These are phyloP conservation scores for Tenodera sinensis DNA, from an alignment of 2,888 invertebrate genomes.

Conservation along the genomic window DNA sequence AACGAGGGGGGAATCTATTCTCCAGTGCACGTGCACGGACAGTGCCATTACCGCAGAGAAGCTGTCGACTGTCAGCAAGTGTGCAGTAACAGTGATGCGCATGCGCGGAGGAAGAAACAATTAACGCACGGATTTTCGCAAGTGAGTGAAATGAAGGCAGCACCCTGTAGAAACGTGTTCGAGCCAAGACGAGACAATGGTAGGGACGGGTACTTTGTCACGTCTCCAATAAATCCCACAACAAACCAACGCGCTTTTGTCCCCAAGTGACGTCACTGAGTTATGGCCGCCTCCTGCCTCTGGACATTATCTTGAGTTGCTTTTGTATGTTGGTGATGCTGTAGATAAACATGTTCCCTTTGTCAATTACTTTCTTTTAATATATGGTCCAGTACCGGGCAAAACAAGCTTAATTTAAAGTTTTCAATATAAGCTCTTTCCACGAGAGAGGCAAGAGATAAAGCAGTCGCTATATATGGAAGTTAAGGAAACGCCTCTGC, in stretches of 20 bases:
- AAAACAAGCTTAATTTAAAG: neutral
- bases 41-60: neutral
- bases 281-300: constrained; percentile 26
- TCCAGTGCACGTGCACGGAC: neutral
- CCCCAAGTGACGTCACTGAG: constrained; percentile 28
- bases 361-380: neutral
- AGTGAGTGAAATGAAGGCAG: neutral
- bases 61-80: neutral
- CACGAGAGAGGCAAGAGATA: neutral
- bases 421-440: neutral
- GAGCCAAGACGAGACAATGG: constrained; percentile 28
- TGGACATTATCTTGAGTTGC: constrained; percentile 29
- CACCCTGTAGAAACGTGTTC: neutral
- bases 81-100: neutral
- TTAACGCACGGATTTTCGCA: neutral
- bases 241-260: constrained; percentile 30
- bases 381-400: neutral
- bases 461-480: neutral
- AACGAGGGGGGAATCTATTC: neutral
- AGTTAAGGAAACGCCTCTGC: neutral
- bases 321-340: constrained; percentile 17
- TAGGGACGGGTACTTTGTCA: constrained; percentile 31
- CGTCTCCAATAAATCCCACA: constrained; percentile 30
- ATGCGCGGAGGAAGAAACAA: neutral
- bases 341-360: constrained; percentile 14